Evolutionary conservation across 2,797 vertebrate species (phyloP), one percentile per base, ranked within the genome.

Genomic region (Cynopterus sphinx): DNA sequence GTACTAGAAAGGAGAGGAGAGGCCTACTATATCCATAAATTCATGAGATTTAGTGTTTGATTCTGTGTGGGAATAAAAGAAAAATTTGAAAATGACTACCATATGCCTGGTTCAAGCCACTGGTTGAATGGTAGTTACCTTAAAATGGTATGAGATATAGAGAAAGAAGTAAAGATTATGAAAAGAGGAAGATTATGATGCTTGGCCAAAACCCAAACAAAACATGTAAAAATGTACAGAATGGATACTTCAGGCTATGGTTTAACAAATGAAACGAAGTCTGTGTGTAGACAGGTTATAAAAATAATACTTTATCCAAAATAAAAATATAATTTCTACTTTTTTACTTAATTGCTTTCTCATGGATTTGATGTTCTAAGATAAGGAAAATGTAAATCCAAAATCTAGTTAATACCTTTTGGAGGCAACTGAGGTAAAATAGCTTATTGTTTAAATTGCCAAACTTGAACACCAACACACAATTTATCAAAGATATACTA

Each of bases 361-460:
- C 86, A 43, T 17, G 31, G 36, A 85, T n/a, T 51, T 83, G 74
- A 5, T 36, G 15, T 65, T 95, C 21, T 90, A 73, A 89, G 21
- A 86, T 83, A 49, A 74, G 6, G 3, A 78, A 63, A 65, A 43
- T 79, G 92, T 91, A 87, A 87, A 97, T 68, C 87, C 39, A 79
- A 92, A 96, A 77, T 61, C 24, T 43, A 84, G 22, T 57, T 71
- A 67, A 82, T 26, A 11, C 6, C 16, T 73, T 59, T 85, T 36
- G 78, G 49, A 85, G 53, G 13, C 15, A 77, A 88, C 1, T 41
- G 41, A 63, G 13, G 4, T 49, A 81, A 87, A 86, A 65, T n/a
- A 73, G 33, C 2, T 21, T 93, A 83, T 82, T 51, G 19, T 43
- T 87, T 75, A 88, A 88, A 73, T 67, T 74, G 31, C 19, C 28